Evolutionary conservation across 2,888 invertebrate genomes (phyloP), one percentile per base, ranked within the genome.

Genomic region (Pandemis heparana): DNA sequence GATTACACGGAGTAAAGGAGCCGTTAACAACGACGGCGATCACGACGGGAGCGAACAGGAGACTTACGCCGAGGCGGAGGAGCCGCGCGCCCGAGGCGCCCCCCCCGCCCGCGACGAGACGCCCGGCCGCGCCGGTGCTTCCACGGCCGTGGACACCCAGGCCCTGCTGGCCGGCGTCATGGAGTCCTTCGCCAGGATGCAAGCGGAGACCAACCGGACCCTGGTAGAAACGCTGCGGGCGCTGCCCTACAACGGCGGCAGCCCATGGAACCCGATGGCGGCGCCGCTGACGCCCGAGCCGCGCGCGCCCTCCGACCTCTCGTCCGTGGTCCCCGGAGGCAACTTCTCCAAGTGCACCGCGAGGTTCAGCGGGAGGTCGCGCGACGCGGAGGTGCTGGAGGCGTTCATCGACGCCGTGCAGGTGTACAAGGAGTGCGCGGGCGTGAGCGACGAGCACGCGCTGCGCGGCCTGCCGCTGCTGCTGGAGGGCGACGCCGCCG

Each of bases 391-490:
- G 41, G 61, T 53, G 10, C 5, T 74, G 39, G 70, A 74, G 39
- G 74, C 70, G 5, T 74, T 74, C 59, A 10, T 74, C 51, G 64
- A 69, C 60, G 70, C 69, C 4, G 56, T 70, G 14, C 60, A 65
- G 16, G 59, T 53, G 2, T 74, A 56, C 18, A 65, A 65, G 60
- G 74, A 74, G 39, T 74, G 74, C 56, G 38, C 70, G 10, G 14
- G 16, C 32, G 65, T 74, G n/a, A 69, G 63, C n/a, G 67, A 75
- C 59, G 61, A 65, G 53, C 65, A 68, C 51, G 70, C 65, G n/a
- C 46, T 71, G 18, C 46, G 64, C 18, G 66, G 74, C 14, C 70
- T 74, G 67, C 51, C 74, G 8, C 66, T 74, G 70, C 70, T 74
- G 23, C 64, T 74, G 23, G 61, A 39, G 18, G 74, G 66, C 43